phyloP scores from a whole-genome alignment of 2,113 vertebrate genomes.

The Myrmecophaga tridactyla region DNA sequence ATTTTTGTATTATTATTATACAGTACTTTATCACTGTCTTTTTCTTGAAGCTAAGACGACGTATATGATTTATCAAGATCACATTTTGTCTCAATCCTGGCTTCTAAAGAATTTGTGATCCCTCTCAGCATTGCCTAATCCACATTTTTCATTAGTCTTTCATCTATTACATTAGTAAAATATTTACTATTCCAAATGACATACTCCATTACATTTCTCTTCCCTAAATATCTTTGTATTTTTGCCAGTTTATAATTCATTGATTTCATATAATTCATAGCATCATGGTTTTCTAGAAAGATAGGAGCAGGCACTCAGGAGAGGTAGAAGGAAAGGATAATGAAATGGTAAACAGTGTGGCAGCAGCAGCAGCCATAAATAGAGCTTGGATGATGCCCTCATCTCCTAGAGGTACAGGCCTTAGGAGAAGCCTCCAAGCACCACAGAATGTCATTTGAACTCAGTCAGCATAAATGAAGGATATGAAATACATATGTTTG shows the following conservation, averaged over 20 bases:
- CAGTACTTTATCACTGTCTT: not conserved
- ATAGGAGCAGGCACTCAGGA: not conserved
- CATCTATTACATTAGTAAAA: conserved; percentile 26
- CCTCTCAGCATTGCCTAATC: not conserved
- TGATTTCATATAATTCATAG: not conserved
- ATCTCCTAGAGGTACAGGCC: not conserved
- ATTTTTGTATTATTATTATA: conserved; percentile 11
- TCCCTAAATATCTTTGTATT: conserved; percentile 2
- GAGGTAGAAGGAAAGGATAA: not conserved
- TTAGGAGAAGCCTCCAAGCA: not conserved
- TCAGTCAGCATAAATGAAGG: not conserved
- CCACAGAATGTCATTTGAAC: not conserved
- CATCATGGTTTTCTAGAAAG: not conserved
- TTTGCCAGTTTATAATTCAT: not conserved
- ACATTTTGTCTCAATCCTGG: conserved; percentile 23
- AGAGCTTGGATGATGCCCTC: not conserved
- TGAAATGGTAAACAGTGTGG: not conserved
- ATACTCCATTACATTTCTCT: not conserved
- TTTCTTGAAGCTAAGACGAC: not conserved
- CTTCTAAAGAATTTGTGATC: conserved; percentile 17
- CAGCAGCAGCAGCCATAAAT: not conserved
- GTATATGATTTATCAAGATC: not conserved
- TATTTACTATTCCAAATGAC: not conserved
- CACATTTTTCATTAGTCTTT: not conserved
- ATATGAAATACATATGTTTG: not conserved